Evolutionary conservation across 1,140 invertebrate genomes (phyloP).

Genomic region (Gryon sp.): DNA sequence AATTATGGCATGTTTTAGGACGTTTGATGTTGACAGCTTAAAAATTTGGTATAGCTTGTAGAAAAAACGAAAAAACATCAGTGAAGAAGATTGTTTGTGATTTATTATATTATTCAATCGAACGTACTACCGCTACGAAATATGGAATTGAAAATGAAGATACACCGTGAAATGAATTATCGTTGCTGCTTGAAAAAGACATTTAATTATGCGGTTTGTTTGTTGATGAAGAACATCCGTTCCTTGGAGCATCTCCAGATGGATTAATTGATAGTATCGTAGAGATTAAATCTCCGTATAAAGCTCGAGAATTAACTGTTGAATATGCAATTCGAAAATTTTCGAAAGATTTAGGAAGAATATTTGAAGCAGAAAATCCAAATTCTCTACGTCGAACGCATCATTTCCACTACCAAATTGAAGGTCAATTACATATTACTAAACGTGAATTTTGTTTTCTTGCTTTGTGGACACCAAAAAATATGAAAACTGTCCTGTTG

Average conservation of each 20-base stretch:
- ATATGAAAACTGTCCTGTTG: no score
- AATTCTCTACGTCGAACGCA: constrained; percentile 68
- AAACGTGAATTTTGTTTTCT: constrained; percentile 70
- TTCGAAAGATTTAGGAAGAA: constrained; percentile 14
- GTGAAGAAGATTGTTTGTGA: constrained; percentile 34
- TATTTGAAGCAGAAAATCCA: constrained; percentile 33
- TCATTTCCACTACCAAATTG: constrained; percentile 74
- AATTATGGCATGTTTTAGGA: constrained; percentile 65
- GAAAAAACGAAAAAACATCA: constrained; percentile 51
- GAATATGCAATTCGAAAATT: constrained; percentile 45
- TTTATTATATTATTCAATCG: constrained; percentile 58
- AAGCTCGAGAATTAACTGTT: constrained; percentile 43
- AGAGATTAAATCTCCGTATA: constrained; percentile 71
- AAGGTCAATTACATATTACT: constrained; percentile 72
- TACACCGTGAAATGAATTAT: constrained; percentile 61
- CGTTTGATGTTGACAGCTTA: constrained; percentile 69
- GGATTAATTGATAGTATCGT: constrained; percentile 71
- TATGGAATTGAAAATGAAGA: constrained; percentile 69
- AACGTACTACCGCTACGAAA: constrained; percentile 43
- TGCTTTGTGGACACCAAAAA: no score
- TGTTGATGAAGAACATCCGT: constrained; percentile 66
- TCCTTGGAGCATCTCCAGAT: constrained; percentile 74
- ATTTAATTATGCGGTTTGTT: constrained; percentile 71
- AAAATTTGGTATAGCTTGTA: constrained; percentile 70
- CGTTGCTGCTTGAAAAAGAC: constrained; percentile 39